phyloP scores from a whole-genome alignment of 2,888 invertebrate genomes.

The Acleris cristana region DNA sequence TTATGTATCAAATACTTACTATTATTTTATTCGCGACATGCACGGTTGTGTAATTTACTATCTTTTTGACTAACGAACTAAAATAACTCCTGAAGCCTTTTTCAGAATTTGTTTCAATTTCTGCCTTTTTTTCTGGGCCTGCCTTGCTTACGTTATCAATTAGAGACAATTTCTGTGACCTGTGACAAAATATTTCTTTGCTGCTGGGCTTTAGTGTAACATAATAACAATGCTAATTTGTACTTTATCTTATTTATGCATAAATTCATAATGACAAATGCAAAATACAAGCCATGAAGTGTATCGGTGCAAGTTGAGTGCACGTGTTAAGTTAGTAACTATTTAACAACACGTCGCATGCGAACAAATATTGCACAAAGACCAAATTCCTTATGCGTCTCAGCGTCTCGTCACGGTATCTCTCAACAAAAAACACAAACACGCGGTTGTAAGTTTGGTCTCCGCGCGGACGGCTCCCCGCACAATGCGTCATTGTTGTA shows the following conservation, averaged over 20 bases:
- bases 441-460: slow-evolving; percentile 66
- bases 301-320: not conserved
- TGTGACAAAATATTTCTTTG: no score
- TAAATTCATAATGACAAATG: not conserved
- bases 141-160: no score
- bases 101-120: no score
- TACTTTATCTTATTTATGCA: no score
- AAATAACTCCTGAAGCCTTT: no score
- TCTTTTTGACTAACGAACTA: no score
- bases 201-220: no score
- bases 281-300: not conserved
- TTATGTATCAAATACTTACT: not conserved
- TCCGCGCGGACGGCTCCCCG: slow-evolving; percentile 63
- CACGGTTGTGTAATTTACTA: no score
- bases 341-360: slow-evolving; percentile 35
- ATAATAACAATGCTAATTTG: no score
- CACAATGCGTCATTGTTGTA: slow-evolving; percentile 79
- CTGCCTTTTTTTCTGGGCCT: no score
- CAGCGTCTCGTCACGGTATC: slow-evolving; percentile 43
- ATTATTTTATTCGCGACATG: no score
- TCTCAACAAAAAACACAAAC: slow-evolving; percentile 61
- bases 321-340: slow-evolving; percentile 4
- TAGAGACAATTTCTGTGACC: no score
- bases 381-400: slow-evolving; percentile 19
- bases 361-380: slow-evolving; percentile 36